These are phyloP conservation scores for Tortricodes alternella DNA, from an alignment of 2,888 invertebrate genomes.

Conservation along the genomic window DNA sequence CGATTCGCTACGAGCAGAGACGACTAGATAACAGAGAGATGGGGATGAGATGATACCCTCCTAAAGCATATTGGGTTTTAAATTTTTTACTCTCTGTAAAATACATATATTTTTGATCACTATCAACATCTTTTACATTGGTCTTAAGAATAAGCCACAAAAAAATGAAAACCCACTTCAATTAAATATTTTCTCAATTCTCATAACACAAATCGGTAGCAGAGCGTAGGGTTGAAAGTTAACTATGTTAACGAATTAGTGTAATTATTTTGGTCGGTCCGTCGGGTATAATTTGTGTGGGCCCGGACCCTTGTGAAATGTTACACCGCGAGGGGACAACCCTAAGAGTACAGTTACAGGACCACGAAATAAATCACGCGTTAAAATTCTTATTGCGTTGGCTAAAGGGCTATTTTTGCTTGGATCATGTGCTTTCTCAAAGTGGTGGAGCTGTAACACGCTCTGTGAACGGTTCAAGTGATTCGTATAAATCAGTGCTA, in stretches of 20 bases:
- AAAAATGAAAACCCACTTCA: not conserved
- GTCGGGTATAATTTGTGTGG: slow-evolving; percentile 63
- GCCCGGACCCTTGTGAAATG: slow-evolving; percentile 57
- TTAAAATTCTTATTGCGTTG: too few species aligned
- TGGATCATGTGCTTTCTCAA: too few species aligned
- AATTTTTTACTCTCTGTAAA: too few species aligned
- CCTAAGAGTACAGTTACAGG: slow-evolving; percentile 5
- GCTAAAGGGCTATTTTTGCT: too few species aligned
- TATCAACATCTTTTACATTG: too few species aligned
- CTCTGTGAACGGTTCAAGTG: slow-evolving; percentile 5
- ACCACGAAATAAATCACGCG: too few species aligned
- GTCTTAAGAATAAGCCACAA: too few species aligned
- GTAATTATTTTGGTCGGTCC: slow-evolving; percentile 65
- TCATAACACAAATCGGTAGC: slow-evolving; percentile 14
- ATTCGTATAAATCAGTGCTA: slow-evolving; percentile 15
- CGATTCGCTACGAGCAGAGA: too few species aligned
- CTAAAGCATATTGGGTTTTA: too few species aligned
- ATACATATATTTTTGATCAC: too few species aligned
- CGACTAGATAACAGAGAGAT: too few species aligned
- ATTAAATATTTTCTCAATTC: not conserved
- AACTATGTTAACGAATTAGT: slow-evolving; percentile 68
- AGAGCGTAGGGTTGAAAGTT: slow-evolving; percentile 41
- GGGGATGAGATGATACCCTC: too few species aligned
- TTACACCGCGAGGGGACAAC: slow-evolving; percentile 49
- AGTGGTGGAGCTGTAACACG: not conserved